These are phyloP conservation scores for Sphaeramia orbicularis DNA, from an alignment of 2,797 vertebrate genomes.

Conservation along the genomic window DNA sequence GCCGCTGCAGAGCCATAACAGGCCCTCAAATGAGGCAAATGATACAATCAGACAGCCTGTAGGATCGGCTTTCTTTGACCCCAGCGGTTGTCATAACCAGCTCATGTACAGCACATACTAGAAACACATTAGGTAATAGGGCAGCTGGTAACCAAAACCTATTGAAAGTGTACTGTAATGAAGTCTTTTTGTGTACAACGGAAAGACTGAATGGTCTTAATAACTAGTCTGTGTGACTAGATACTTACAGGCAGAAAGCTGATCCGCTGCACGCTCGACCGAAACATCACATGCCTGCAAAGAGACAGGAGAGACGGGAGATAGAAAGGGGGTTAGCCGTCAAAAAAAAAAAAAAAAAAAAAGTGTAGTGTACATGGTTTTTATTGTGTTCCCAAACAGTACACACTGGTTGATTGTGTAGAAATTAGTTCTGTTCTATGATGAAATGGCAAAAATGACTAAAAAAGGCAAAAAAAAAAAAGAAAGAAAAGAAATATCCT, in stretches of 20 bases:
- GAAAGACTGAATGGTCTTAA: slow-evolving; percentile 65
- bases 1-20: slow-evolving; percentile 57
- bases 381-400: no score
- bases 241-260: slow-evolving; percentile 89
- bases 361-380: no score
- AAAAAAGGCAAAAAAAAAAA: no score
- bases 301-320: slow-evolving; percentile 25
- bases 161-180: slow-evolving; percentile 60
- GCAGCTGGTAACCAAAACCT: slow-evolving; percentile 66
- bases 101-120: slow-evolving; percentile 40
- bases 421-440: no score
- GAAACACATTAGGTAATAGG: slow-evolving; percentile 46
- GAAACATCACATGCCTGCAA: slow-evolving; percentile 86
- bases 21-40: slow-evolving; percentile 46
- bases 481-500: no score
- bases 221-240: slow-evolving; percentile 69
- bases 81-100: slow-evolving; percentile 58
- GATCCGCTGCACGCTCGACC: slow-evolving; percentile 84
- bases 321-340: slow-evolving; percentile 14
- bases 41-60: slow-evolving; percentile 52
- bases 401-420: no score
- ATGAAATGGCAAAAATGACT: no score
- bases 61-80: slow-evolving; percentile 54
- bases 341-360: slow-evolving; percentile 25
- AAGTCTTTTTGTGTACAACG: slow-evolving; percentile 57